Percentiles rank a stretch among this genome's conserved stretches.
phyloP scores from a whole-genome alignment of 2,113 vertebrate species.

The Brachyistius frenatus region DNA sequence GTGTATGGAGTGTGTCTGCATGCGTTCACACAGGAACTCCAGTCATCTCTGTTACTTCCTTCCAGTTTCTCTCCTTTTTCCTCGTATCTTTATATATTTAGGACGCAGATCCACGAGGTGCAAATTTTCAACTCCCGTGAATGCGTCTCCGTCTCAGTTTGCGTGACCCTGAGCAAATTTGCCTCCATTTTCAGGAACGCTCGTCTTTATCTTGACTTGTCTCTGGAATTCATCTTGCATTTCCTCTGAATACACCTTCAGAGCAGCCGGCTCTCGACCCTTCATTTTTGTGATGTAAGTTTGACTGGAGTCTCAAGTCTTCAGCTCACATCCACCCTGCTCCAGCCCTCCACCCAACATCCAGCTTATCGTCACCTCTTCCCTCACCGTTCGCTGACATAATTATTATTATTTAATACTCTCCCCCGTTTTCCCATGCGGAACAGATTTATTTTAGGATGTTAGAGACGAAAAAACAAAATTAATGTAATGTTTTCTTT shows the following conservation, averaged over 20 bases:
- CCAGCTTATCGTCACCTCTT: neutral
- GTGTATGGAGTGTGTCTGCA: neutral
- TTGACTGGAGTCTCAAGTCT: no score
- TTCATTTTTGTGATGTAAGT: neutral
- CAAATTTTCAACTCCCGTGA: neutral
- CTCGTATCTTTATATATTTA: neutral
- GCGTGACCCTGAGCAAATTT: neutral
- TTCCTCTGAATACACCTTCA: no score
- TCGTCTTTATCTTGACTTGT: neutral
- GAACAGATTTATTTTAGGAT: conserved; percentile 71
- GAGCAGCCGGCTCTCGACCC: neutral
- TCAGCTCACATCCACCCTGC: neutral
- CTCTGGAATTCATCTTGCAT: no score
- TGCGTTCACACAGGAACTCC: neutral
- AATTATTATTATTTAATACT: conserved; percentile 65
- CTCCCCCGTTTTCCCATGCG: conserved; percentile 53
- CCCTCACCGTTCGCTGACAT: conserved; percentile 55
- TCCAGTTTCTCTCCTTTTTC: neutral
- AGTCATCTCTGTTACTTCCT: neutral
- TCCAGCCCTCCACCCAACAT: neutral
- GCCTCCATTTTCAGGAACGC: neutral
- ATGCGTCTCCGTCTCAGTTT: no score
- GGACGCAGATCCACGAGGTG: neutral
- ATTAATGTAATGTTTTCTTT: conserved; percentile 68
- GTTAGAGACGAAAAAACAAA: conserved; percentile 72